phyloP scores from a whole-genome alignment of 2,113 vertebrate genomes.

The Coregonus clupeaformis region DNA sequence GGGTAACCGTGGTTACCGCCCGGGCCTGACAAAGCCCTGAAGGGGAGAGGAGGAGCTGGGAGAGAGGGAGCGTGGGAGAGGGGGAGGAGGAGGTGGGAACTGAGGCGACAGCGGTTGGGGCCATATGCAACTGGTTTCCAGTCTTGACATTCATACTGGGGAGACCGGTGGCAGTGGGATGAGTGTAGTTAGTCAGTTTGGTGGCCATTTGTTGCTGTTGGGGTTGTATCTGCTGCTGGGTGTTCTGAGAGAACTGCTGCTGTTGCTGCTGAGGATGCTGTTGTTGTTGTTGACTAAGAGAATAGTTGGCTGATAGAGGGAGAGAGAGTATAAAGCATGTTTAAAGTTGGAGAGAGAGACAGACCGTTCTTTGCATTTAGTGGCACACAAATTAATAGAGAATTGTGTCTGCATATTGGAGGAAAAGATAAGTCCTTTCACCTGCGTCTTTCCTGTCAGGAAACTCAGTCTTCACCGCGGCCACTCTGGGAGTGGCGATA shows the following conservation, averaged over 20 bases:
- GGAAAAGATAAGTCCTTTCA: background rate
- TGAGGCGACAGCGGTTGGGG: constrained; percentile 50
- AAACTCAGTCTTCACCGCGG: constrained; percentile 72
- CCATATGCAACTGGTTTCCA: constrained; percentile 56
- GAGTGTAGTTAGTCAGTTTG: constrained; percentile 55
- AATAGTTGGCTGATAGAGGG: constrained; percentile 70
- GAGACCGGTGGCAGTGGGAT: constrained; percentile 41
- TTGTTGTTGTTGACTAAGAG: constrained; percentile 84
- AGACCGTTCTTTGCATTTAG: background rate
- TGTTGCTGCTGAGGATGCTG: constrained; percentile 82
- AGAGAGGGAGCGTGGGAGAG: constrained; percentile 73
- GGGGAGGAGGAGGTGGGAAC: constrained; percentile 33
- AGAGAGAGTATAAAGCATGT: background rate
- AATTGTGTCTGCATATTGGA: background rate
- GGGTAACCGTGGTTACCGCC: constrained; percentile 45
- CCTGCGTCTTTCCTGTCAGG: constrained; percentile 71
- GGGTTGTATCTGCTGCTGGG: constrained; percentile 80
- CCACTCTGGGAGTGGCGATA: constrained; percentile 59
- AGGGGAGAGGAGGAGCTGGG: constrained; percentile 80
- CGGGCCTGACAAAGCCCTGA: constrained; percentile 78
- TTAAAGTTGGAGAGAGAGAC: background rate
- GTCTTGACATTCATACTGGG: constrained; percentile 58
- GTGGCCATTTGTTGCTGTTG: constrained; percentile 77
- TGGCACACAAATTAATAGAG: background rate
- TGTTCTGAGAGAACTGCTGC: constrained; percentile 65